Evolutionary conservation across 2,113 vertebrate genomes (phyloP), one percentile per base, ranked within the genome.

Genomic region (Cercocebus atys): DNA sequence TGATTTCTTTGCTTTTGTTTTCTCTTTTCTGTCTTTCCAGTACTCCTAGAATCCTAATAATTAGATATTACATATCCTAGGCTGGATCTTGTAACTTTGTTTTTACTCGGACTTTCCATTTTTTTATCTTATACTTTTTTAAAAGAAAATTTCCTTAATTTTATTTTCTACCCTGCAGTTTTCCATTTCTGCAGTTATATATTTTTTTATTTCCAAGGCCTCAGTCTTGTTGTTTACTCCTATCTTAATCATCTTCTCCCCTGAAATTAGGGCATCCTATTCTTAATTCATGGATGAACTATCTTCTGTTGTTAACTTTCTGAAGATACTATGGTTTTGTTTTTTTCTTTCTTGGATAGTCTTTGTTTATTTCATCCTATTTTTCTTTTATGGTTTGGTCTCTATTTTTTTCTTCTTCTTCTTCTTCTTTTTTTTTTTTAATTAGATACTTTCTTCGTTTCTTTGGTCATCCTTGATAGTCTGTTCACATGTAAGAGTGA

Each of bases 121-220:
- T 93, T 70, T 86, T 93, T 81, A 27, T 64, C 25, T 88, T 93
- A 80, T 87, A 83, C 7, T 27, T 38, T 76, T 96, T 40, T 80
- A 45, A 94, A 87, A 64, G 5, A 25, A 45, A 40, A 73, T 83
- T 78, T 88, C n/a, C 17, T 92, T 68, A 80, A 45, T 68, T 87
- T 57, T 93, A 76, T 82, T 95, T 90, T 32, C 45, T 1, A 55
- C 6, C 23, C 18, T n/a, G 40, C 8, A 52, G 7, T 72, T 88
- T 83, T 95, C 78, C 12, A 92, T 72, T 92, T 96, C 30, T 40
- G 2, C 20, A 61, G 30, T 94, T 5, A 40, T 66, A 38, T 66
- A 2, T 55, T 20, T 43, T 92, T 97, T 92, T 79, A 92, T 87
- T 82, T 94, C 92, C 3, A 90, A 78, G 75, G 52, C 38, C 45